Conservation (phyloP, 2,888 invertebrate genomes). For the Leucania comma region DNA sequence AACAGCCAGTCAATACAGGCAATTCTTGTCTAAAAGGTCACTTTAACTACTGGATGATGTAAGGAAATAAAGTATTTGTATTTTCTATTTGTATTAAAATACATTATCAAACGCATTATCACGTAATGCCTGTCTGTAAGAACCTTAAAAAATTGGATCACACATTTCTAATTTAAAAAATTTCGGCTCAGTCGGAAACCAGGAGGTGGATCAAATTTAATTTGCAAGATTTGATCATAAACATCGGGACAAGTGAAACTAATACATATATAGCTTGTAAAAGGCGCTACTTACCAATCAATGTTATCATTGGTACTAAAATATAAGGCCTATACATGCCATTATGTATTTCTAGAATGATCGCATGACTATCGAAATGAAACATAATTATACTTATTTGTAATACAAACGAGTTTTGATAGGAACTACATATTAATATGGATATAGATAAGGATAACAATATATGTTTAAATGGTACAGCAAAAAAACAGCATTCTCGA, state of each 20-base stretch:
- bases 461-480: constrained; percentile 8
- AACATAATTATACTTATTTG: constrained; percentile 1
- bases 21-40: too few species aligned
- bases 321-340: background rate
- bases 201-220: too few species aligned
- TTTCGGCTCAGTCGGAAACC: too few species aligned
- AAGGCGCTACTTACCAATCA: too few species aligned
- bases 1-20: too few species aligned
- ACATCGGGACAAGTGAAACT: too few species aligned
- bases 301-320: too few species aligned
- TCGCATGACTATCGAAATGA: background rate
- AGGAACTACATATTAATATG: constrained; percentile 10
- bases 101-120: background rate
- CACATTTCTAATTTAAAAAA: background rate
- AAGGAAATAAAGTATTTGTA: too few species aligned
- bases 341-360: background rate
- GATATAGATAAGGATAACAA: constrained; percentile 16
- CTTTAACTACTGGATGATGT: too few species aligned
- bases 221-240: too few species aligned
- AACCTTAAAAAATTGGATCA: background rate
- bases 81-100: background rate
- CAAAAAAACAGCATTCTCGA: constrained; percentile 10
- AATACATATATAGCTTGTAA: too few species aligned
- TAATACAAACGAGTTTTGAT: background rate
- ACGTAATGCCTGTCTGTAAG: background rate